Conservation (phyloP, 2,888 invertebrate species). For the Stenoptilia bipunctidactyla region DNA sequence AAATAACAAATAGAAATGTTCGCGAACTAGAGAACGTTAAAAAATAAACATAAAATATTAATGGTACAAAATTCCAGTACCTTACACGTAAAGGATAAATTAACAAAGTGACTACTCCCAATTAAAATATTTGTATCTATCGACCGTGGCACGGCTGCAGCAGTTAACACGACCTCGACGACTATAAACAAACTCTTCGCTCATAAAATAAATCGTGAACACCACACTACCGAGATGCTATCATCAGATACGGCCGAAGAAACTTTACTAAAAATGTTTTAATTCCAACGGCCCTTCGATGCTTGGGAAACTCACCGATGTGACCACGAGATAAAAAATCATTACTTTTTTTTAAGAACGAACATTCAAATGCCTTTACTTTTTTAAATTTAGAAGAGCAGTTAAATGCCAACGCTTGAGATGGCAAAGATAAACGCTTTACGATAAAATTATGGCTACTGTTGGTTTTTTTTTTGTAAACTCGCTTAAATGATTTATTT, state of each 20-base stretch:
- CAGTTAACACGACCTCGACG: too few species aligned
- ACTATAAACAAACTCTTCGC: not conserved
- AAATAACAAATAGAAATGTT: too few species aligned
- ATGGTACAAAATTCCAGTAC: too few species aligned
- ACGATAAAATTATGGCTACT: constrained; percentile 36
- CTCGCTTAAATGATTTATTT: too few species aligned
- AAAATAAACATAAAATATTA: too few species aligned
- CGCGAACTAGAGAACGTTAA: too few species aligned
- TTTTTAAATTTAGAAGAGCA: constrained; percentile 31
- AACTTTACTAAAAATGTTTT: constrained; percentile 50
- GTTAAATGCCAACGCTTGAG: constrained; percentile 26
- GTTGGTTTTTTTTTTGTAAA: too few species aligned
- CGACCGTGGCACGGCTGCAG: too few species aligned
- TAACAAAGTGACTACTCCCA: too few species aligned
- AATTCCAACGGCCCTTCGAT: constrained; percentile 31
- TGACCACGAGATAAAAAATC: constrained; percentile 21
- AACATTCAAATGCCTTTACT: constrained; percentile 16
- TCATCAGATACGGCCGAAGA: constrained; percentile 1
- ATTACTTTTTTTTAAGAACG: constrained; percentile 19
- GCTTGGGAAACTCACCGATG: constrained; percentile 40
- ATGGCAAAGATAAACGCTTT: constrained; percentile 23
- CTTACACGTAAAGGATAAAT: too few species aligned
- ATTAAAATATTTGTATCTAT: too few species aligned
- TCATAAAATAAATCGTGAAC: constrained; percentile 5
- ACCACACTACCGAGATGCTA: not conserved